Evolutionary conservation across 2,113 vertebrate species (phyloP).

Genomic region (Stegostoma tigrinum): DNA sequence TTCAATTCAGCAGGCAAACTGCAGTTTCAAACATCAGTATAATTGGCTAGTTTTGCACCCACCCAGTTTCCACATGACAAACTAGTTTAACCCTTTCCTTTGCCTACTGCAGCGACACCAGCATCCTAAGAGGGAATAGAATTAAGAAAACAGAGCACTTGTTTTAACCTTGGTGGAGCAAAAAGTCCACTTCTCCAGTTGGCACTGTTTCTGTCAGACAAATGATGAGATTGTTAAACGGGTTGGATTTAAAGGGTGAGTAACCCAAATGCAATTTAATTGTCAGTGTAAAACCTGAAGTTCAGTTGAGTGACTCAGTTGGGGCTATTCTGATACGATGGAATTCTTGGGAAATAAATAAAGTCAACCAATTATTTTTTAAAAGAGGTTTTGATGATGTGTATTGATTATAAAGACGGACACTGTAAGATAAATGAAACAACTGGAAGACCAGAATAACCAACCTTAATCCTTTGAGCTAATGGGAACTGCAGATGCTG

Average conservation of each 20-base stretch:
- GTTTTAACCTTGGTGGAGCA: background rate
- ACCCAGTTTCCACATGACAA: too few relatives aligned
- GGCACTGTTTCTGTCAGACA: background rate
- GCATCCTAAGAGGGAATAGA: background rate
- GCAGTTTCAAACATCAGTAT: too few relatives aligned
- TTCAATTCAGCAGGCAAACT: too few relatives aligned
- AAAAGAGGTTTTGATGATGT: background rate
- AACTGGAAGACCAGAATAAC: background rate
- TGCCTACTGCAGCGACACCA: background rate
- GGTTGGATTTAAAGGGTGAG: background rate
- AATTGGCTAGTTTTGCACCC: too few relatives aligned
- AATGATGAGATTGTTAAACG: background rate
- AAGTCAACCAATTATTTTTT: background rate
- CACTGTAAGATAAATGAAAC: background rate
- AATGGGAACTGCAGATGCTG: too few relatives aligned
- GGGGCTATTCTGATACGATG: background rate
- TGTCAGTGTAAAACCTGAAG: background rate
- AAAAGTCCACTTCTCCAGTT: background rate
- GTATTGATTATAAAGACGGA: background rate
- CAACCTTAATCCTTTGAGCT: background rate
- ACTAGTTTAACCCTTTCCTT: too few relatives aligned
- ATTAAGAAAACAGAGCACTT: background rate
- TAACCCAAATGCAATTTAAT: background rate
- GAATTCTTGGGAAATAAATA: background rate
- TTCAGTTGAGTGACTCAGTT: background rate